Evolutionary conservation across 2,888 invertebrate genomes (phyloP).

Genomic region (Scaptomyza cyrtandrae): DNA sequence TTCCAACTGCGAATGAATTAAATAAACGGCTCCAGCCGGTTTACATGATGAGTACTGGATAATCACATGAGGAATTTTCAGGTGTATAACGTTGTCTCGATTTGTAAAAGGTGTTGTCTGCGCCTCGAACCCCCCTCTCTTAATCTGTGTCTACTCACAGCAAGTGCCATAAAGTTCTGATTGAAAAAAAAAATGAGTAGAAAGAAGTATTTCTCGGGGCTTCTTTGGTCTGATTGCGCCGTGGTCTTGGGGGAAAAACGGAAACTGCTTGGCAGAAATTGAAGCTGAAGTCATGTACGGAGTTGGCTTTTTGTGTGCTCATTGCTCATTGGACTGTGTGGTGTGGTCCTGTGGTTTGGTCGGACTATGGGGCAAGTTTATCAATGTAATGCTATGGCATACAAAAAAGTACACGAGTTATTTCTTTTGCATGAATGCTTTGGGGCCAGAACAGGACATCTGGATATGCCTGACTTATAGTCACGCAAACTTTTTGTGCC

Average conservation of each 20-base stretch:
- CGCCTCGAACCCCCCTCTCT: slow-evolving; percentile 3
- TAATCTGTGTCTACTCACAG: slow-evolving; percentile 22
- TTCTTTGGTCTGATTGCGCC: slow-evolving; percentile 43
- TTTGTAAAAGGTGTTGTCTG: slow-evolving; percentile 53
- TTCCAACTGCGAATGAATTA: slow-evolving; percentile 52
- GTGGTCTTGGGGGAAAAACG: slow-evolving; percentile 11
- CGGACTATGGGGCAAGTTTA: slow-evolving; percentile 62
- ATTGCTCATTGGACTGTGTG: slow-evolving; percentile 27
- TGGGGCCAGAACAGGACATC: slow-evolving; percentile 44
- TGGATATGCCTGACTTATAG: slow-evolving; percentile 63
- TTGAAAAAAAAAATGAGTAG: slow-evolving; percentile 23
- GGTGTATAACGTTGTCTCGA: slow-evolving; percentile 51
- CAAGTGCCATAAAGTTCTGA: slow-evolving; percentile 55
- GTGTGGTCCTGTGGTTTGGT: slow-evolving; percentile 45
- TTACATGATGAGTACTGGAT: slow-evolving; percentile 52
- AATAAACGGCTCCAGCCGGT: slow-evolving; percentile 24
- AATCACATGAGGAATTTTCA: slow-evolving; percentile 52
- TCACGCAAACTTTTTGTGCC: slow-evolving; percentile 62
- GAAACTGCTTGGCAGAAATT: slow-evolving; percentile 18
- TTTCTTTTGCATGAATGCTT: slow-evolving; percentile 75
- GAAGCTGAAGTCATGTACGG: slow-evolving; percentile 51
- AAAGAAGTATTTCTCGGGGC: slow-evolving; percentile 43
- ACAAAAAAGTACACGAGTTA: slow-evolving; percentile 75
- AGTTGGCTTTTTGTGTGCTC: slow-evolving; percentile 54
- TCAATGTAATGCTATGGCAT: slow-evolving; percentile 76